phyloP scores from a whole-genome alignment of 30 jellyfish, hydroid and myxozoan genomes.

The Aurelia sp. region DNA sequence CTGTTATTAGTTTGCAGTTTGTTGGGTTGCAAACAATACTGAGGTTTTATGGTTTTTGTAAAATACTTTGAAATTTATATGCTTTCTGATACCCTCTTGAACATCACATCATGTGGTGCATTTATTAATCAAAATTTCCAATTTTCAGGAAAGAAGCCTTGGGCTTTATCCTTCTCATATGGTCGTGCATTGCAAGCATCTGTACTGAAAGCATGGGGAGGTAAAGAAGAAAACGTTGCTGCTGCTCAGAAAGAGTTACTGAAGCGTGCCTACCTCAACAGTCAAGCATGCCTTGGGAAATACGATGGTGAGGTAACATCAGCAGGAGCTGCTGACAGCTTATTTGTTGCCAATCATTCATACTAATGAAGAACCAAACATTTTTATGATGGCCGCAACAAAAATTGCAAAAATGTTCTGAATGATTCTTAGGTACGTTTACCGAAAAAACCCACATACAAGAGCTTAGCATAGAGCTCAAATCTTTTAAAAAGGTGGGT shows the following conservation, averaged over 20 bases:
- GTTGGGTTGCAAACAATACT: too few species aligned
- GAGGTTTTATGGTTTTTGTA: too few species aligned
- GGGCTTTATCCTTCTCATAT: conserved; percentile 98
- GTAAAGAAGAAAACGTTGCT: conserved; percentile 90
- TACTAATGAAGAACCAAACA: conserved; percentile 41
- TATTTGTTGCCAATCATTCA: conserved; percentile 85
- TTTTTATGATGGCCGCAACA: too few species aligned
- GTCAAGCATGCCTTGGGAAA: conserved; percentile 92
- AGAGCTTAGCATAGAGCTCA: too few species aligned
- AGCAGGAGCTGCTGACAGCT: conserved; percentile 75
- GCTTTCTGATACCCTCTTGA: too few species aligned
- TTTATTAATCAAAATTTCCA: neutral
- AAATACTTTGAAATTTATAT: too few species aligned
- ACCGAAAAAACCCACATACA: too few species aligned
- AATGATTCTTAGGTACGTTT: too few species aligned
- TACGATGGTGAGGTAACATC: conserved; percentile 89
- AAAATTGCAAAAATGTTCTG: too few species aligned
- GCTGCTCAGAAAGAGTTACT: conserved; percentile 93
- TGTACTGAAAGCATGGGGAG: conserved; percentile 97
- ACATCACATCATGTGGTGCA: too few species aligned
- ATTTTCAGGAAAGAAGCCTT: conserved; percentile 86
- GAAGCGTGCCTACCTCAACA: conserved; percentile 82
- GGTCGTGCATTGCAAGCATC: conserved; percentile 99
- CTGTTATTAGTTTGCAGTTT: too few species aligned
- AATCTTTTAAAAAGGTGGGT: too few species aligned